Evolutionary conservation across 2,888 invertebrate genomes (phyloP), one percentile per base, ranked within the genome.

Genomic region (Polyommatus iphigenia): DNA sequence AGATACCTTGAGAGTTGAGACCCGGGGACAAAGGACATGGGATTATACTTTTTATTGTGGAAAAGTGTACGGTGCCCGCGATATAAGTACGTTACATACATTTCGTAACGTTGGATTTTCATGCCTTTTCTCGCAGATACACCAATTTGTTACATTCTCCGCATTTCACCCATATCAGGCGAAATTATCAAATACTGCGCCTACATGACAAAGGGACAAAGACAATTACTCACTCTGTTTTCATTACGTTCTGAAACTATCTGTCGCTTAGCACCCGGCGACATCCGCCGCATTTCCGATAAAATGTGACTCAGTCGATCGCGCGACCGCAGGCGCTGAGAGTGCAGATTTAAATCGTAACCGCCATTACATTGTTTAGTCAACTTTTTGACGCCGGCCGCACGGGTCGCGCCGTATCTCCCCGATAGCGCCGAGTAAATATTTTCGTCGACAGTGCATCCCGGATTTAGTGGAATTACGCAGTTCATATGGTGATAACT

Each of bases 271-370:
- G 18, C 36, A 20, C 54, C 54, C 75, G 75, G 20, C 84, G 82
- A 87, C 92, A 91, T 93, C 93, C 93, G 92, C 83, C 88, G 88
- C 88, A 85, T 86, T 91, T 90, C 90, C 90, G 92, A 93, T 93
- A 93, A 90, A 83, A 86, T 59, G 85, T 93, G 94, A 93, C 83
- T 93, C 93, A 93, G 80, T 78, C 13, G 78, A 73, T 20, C 73
- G 59, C 36, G 77, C 73, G 67, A 15, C 15, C 29, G 67, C 67
- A 29, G 24, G 10, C 62, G 75, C 46, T 50, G 75, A 41, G 41
- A n/a, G 72, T 36, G 72, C 72, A 75, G 75, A 54, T 75, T 72
- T 75, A 67, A 67, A 67, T 29, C 6, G 7, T 50, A 50, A 54
- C 75, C 29, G 75, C 46, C 20, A 75, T 29, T 29, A 24, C 18